phyloP scores from a whole-genome alignment of 2,888 invertebrate genomes.

The Synergus japonicus region DNA sequence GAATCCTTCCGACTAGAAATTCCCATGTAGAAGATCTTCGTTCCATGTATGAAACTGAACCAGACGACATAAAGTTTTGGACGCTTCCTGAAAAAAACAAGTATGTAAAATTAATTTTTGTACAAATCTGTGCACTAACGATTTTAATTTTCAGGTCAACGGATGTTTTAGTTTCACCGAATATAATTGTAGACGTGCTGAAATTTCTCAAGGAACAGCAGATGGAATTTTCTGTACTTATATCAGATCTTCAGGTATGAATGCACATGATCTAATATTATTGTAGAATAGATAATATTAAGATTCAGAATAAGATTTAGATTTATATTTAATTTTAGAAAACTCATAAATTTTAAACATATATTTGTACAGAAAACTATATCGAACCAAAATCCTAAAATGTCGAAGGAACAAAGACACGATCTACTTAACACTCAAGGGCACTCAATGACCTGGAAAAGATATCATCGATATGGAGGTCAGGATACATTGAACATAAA shows the following conservation, averaged over 20 bases:
- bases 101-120: slow-evolving; percentile 49
- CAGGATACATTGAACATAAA: slow-evolving; percentile 13
- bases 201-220: slow-evolving; percentile 81
- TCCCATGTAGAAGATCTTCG: slow-evolving; percentile 77
- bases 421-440: slow-evolving; percentile 81
- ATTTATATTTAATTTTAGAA: background rate
- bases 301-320: too few species aligned
- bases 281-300: background rate
- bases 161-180: slow-evolving; percentile 87
- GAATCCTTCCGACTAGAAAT: slow-evolving; percentile 77
- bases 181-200: slow-evolving; percentile 81
- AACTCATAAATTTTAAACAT: too few species aligned
- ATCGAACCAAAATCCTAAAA: slow-evolving; percentile 83
- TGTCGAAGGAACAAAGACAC: slow-evolving; percentile 81
- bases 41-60: slow-evolving; percentile 77
- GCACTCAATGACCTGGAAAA: slow-evolving; percentile 85
- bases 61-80: slow-evolving; percentile 81
- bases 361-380: slow-evolving; percentile 81
- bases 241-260: slow-evolving; percentile 85
- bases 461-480: slow-evolving; percentile 84
- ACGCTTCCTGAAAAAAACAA: slow-evolving; percentile 79
- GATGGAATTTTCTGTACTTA: slow-evolving; percentile 83
- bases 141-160: slow-evolving; percentile 75
- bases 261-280: background rate
- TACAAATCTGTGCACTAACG: too few species aligned